A percentile compares a stretch with the other conserved stretches of the same genome.
These are phyloP conservation scores for Coremacera marginata DNA, from an alignment of 2,888 invertebrate species.

Conservation along the genomic window DNA sequence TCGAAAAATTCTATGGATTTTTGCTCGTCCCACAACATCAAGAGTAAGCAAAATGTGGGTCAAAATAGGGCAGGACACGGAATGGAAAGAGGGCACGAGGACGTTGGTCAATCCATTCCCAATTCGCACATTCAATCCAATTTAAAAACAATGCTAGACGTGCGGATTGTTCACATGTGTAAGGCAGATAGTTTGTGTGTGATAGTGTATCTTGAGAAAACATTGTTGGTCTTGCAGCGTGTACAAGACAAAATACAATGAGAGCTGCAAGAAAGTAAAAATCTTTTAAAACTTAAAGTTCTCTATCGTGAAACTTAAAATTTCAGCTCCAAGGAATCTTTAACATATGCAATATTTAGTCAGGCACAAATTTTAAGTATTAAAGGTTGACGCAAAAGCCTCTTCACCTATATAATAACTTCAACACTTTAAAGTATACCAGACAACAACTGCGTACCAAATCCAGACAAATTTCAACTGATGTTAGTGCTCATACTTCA, in stretches of 20 bases:
- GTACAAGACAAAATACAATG: neutral
- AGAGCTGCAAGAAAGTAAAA: conserved; percentile 6
- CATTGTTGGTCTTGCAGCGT: conserved; percentile 7
- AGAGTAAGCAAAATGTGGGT: too few species aligned
- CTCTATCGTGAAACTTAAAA: too few species aligned
- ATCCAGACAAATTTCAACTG: too few species aligned
- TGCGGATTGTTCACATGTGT: conserved; percentile 12
- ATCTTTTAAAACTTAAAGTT: neutral
- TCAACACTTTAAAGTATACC: too few species aligned
- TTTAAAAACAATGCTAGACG: conserved; percentile 36
- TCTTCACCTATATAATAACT: too few species aligned
- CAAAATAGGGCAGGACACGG: too few species aligned
- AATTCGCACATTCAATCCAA: conserved; percentile 48
- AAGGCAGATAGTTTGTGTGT: neutral
- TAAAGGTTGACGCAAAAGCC: too few species aligned
- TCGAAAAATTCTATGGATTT: conserved; percentile 8
- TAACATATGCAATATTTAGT: too few species aligned
- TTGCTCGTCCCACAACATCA: neutral
- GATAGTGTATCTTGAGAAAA: neutral
- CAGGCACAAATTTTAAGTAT: too few species aligned
- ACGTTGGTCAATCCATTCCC: conserved; percentile 37
- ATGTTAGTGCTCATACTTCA: too few species aligned
- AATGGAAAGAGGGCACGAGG: neutral
- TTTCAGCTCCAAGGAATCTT: too few species aligned
- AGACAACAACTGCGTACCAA: too few species aligned